Percentiles rank a stretch among this genome's conserved stretches.
phyloP scores from a whole-genome alignment of 2,113 vertebrate genomes.

The Aegotheles bennettii region DNA sequence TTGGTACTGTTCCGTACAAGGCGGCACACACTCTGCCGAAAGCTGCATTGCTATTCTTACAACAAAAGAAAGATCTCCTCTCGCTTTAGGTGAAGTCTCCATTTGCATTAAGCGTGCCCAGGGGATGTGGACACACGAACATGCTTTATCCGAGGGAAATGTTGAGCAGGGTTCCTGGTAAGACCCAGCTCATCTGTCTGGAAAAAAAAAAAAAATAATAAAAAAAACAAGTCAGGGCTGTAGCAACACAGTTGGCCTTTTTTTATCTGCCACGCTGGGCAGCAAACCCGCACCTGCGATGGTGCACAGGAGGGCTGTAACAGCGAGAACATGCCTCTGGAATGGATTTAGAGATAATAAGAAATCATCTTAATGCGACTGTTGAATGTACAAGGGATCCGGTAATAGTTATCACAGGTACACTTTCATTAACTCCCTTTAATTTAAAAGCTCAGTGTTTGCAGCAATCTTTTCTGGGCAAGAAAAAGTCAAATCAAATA shows the following conservation, averaged over 20 bases:
- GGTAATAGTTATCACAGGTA: conserved; percentile 54
- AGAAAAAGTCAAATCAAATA: conserved; percentile 9
- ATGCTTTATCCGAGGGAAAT: background rate
- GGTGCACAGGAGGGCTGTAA: conserved; percentile 48
- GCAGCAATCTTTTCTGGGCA: background rate
- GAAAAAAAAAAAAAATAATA: background rate
- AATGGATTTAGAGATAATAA: conserved; percentile 53
- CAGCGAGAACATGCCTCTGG: background rate
- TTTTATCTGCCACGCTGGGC: background rate
- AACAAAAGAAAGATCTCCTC: conserved; percentile 1
- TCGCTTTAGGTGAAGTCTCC: background rate
- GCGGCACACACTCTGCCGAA: background rate
- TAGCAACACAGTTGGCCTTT: background rate
- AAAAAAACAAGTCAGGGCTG: background rate
- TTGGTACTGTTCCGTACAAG: background rate
- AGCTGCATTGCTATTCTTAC: background rate
- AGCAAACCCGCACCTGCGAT: conserved; percentile 12
- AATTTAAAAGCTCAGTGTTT: conserved; percentile 61
- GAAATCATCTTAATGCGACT: conserved; percentile 59
- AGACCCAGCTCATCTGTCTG: background rate
- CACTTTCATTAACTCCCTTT: conserved; percentile 63
- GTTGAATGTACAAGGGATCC: conserved; percentile 31
- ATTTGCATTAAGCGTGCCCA: background rate
- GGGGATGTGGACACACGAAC: background rate
- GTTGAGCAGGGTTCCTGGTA: background rate